Base-by-base conservation (phyloP, 1,140 invertebrate species). In the Araneus ventricosus region DNA sequence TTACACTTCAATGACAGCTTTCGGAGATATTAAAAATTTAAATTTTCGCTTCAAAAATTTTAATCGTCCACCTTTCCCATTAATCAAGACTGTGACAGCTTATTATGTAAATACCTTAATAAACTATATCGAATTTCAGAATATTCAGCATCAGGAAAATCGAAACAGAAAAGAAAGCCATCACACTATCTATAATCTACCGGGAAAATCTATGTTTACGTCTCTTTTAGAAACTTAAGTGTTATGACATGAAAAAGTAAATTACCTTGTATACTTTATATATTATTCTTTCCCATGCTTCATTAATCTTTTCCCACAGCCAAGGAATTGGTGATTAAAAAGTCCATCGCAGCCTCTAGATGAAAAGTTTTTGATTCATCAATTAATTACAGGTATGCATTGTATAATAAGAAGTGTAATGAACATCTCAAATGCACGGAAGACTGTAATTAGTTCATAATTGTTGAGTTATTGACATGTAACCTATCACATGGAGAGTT, bases 381-480 rank as follows among this genome's bases (percentile, higher is more conserved):
- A 84, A 84, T 84, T 84, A 84, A 52, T 84, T 84, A 84, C 45
- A 52, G 20, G 2, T 41, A 57, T n/a, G 67, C 27, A 52, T 84
- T 30, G 39, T 52, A 84, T 84, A 52, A 52, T 41, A 52, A 57
- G 45, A 52, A 84, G 24, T 52, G 24, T 84, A 84, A 84, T 84
- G 30, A 84, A 57, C 39, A 45, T 27, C 80, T 52, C 39, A 30
- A 84, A 52, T 27, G 7, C 39, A n/a, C 20, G 22, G 22, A 17
- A 84, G 27, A 27, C 8, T 84, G 80, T 84, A 84, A 84, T 84
- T 84, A 41, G 7, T 84, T 41, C 22, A 52, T 84, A 84, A 84
- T 84, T 84, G 80, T n/a, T 84, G 24, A 84, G 41, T 84, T 57
- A 84, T 84, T 84, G 80, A 84, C 41, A 27, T 84, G 80, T 45